Evolutionary conservation across 2,888 invertebrate genomes (phyloP), one percentile per base, ranked within the genome.

Genomic region (Brassicogethes aeneus): DNA sequence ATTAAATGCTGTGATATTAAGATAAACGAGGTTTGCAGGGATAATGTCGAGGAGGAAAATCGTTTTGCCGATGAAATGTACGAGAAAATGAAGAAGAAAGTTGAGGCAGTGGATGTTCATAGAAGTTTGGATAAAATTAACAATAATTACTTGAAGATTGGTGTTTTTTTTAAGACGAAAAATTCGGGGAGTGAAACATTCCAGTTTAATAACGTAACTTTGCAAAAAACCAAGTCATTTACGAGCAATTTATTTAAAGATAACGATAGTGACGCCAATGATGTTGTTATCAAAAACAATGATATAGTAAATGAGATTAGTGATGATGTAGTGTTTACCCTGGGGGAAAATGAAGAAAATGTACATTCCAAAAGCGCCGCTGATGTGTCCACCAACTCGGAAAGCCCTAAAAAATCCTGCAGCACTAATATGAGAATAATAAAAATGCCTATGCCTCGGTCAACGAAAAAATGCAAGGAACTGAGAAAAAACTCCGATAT

Each of bases 1-100:
- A 78, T 94, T 35, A 55, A 90, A 34, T 89, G 87, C 65, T 81
- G 81, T 51, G 80, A 84, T 56, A 77, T 87, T 37, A 71, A 73
- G 52, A 66, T 76, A 30, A 54, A 53, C 36, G 46, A 48, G 34
- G 40, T 55, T 7, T 42, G 42, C 10, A 44, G 58, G 36, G 34
- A 34, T 7, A 42, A 50, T 30, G 34, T 55, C 15, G 39, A 50
- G 15, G 43, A 50, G 42, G 66, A 66, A 40, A 61, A 73, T 44
- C 68, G 68, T 39, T 46, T 44, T 13, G 63, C 56, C 3, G 60
- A 62, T 5, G 23, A 23, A 23, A 10, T 23, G 5, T 23, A 23
- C 10, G 23, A 23, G 23, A 23, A 7, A 23, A 7, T 7, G 5
- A 7, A 23, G 5, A 23, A 23, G 23, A 23, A 23, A 10, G n/a